Evolutionary conservation across 2,888 invertebrate species (phyloP), one percentile per base, ranked within the genome.

Genomic region (Drosophila anomelani): DNA sequence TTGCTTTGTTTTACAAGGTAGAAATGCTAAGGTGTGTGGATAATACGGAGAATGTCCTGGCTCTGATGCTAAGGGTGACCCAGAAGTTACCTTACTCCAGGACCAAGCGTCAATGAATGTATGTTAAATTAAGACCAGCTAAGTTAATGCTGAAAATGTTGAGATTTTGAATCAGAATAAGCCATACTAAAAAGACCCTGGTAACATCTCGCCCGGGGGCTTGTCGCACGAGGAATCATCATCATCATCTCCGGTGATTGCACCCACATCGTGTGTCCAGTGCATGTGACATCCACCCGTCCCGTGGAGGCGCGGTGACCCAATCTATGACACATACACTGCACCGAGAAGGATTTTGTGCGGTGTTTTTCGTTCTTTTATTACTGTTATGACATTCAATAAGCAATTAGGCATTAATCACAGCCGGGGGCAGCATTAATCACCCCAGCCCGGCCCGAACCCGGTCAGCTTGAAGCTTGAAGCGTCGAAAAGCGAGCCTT

Each of bases 311-410:
- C 20, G 29, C 17, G 41, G 44, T 69, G 64, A 79, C 46, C 63
- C 57, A 75, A 62, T 53, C 72, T 76, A 81, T 87, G 82, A 85
- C 87, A 82, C 85, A 84, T 66, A 59, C 79, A 63, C 73, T 80
- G 85, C 82, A 82, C 76, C 74, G 74, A 70, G 76, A 85, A 86
- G 86, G 84, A 84, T 86, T 84, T 85, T 44, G 44, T 53, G 46
- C 69, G 63, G 43, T 64, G 53, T 72, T 74, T 67, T 55, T 74
- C 36, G 46, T 54, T 74, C 61, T 68, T 81, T 67, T 66, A 85
- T 87, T 85, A 87, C 84, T 87, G 85, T 87, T 87, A 76, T 87
- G 87, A 82, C 84, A 85, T 87, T 85, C 87, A 87, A 77, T 76
- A 74, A 82, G 85, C 84, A 85, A 85, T 85, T 87, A 82, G 82